These are phyloP conservation scores for Anaspis maculata DNA, from an alignment of 2,888 invertebrate species.

Conservation along the genomic window DNA sequence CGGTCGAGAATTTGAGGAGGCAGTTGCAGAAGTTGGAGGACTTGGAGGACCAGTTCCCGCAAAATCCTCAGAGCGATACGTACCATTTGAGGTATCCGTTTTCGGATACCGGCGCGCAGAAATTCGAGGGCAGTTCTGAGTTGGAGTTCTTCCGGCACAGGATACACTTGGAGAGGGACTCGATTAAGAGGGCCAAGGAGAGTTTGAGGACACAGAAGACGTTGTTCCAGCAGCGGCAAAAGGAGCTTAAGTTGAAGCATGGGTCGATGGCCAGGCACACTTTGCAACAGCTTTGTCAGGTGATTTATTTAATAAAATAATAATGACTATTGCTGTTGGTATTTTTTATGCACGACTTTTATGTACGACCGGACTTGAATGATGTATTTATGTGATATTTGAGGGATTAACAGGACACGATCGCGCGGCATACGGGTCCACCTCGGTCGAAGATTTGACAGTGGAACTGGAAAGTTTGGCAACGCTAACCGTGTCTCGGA, in stretches of 20 bases:
- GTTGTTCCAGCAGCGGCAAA: constrained; percentile 58
- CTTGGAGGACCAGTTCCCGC: constrained; percentile 71
- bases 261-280: constrained; percentile 46
- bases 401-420: no score
- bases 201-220: constrained; percentile 61
- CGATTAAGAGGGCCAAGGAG: constrained; percentile 74
- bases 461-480: no score
- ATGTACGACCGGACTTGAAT: no score
- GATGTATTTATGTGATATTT: no score
- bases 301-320: constrained; percentile 21
- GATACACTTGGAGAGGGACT: constrained; percentile 71
- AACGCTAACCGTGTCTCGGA: no score
- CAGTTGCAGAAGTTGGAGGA: constrained; percentile 75
- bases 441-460: no score
- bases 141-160: constrained; percentile 77
- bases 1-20: constrained; percentile 69
- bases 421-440: no score
- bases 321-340: no score
- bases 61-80: constrained; percentile 57
- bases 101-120: constrained; percentile 47
- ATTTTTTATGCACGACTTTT: constrained; percentile 9
- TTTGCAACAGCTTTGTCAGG: constrained; percentile 49
- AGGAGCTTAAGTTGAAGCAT: constrained; percentile 43
- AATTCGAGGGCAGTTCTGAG: constrained; percentile 52
- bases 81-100: constrained; percentile 77